Evolutionary conservation across 1,140 invertebrate species (phyloP), one percentile per base, ranked within the genome.

Genomic region (Drosophila navojoa): DNA sequence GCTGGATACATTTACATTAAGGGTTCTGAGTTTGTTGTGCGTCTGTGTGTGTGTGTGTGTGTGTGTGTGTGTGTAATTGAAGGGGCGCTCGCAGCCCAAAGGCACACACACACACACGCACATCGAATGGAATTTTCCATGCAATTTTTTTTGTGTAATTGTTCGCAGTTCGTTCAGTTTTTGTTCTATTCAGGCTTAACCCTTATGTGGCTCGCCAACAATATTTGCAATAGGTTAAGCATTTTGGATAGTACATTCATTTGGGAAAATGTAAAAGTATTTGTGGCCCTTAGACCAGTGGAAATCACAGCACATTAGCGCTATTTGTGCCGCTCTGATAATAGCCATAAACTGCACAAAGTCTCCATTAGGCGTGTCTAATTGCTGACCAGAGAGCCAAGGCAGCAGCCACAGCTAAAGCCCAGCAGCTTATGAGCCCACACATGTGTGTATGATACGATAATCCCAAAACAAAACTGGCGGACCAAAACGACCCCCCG

Each of bases 101-200:
- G 44, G 42, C 57, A 69, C 63, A 76, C 35, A 38, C 9, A 38
- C 11, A 13, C 10, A 11, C 35, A 45, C 54, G 74, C 50, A 69
- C 63, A 76, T 44, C 68, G 67, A 84, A 40, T 85, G 80, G 80
- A 84, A 84, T 77, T 84, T 84, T 84, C 81, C 81, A 80, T 84
- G 77, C 81, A 76, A 66, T 84, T 69, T 82, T 69, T 82, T 77
- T 79, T 58, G 63, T 71, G 27, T 61, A 79, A 84, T 64, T 84
- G 72, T 49, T 67, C 70, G 35, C 70, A 49, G 57, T 57, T 13
- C 6, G 13, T 35, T 53, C 13, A 11, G 50, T 44, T 27, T 76
- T 49, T 62, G n/a, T 53, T 40, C 9, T 16, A n/a, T 55, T 61
- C 54, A 32, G 22, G 6, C 9, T 73, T 73, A 61, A 73, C 55